Percentiles rank a stretch among this genome's conserved stretches.
Evolutionary conservation across 2,113 vertebrate species (phyloP).

Genomic region (Sciurus niger): DNA sequence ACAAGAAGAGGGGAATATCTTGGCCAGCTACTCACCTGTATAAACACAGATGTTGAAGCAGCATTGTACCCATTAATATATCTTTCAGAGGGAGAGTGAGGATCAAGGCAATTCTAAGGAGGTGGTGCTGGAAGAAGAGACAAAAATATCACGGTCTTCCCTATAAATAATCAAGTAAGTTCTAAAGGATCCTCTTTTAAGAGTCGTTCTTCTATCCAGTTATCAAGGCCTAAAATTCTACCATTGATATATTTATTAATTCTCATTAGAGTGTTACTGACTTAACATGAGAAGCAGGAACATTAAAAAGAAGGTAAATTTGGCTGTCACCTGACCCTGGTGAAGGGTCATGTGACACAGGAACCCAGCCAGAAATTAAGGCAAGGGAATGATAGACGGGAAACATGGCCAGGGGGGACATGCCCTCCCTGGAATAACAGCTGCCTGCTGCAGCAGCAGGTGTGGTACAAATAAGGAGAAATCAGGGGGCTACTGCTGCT

Average conservation of each 20-base stretch:
- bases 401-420: not conserved
- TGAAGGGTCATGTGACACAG: not conserved
- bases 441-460: constrained; percentile 14
- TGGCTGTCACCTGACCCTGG: not conserved
- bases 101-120: not conserved
- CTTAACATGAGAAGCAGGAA: not conserved
- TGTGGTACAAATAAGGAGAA: constrained; percentile 6
- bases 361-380: not conserved
- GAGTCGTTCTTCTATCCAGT: not conserved
- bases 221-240: constrained; percentile 19
- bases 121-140: not conserved
- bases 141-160: not conserved
- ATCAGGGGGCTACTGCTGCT: not conserved
- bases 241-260: not conserved
- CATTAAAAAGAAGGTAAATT: not conserved
- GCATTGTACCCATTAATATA: not conserved
- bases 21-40: not conserved
- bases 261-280: not conserved
- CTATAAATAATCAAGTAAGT: not conserved
- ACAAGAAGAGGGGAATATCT: not conserved
- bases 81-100: not conserved
- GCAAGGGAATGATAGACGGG: not conserved
- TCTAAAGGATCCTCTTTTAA: not conserved
- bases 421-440: not conserved
- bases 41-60: not conserved